A percentile compares a stretch with the other conserved stretches of the same genome.
Conservation (phyloP, 2,113 vertebrate species). For the Mixornis gularis region DNA sequence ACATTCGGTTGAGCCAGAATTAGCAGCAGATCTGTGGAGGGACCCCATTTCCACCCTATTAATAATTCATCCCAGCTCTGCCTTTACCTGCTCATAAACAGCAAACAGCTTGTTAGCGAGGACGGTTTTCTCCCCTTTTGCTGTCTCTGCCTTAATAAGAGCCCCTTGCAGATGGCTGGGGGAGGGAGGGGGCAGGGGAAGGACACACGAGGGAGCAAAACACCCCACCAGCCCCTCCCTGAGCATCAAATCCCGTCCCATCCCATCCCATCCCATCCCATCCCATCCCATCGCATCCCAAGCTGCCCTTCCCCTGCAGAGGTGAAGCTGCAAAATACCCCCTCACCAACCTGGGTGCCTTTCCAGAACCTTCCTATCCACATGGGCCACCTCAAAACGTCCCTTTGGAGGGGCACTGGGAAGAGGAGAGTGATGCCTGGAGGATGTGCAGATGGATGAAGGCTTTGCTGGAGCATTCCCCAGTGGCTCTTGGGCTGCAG, state of each 20-base stretch:
- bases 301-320: neutral
- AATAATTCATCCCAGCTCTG: conserved; percentile 79
- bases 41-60: conserved; percentile 74
- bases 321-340: neutral
- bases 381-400: fast-evolving
- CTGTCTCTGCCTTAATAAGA: conserved; percentile 20
- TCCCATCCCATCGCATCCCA: fast-evolving
- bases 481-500: neutral
- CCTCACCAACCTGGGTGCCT: fast-evolving
- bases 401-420: neutral
- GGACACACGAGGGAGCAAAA: fast-evolving
- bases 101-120: conserved; percentile 76
- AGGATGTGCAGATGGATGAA: neutral
- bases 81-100: conserved; percentile 79
- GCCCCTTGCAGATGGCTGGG: neutral
- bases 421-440: neutral
- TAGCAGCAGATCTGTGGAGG: conserved; percentile 63
- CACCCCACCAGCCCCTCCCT: neutral
- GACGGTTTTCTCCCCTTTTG: conserved; percentile 20
- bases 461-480: neutral
- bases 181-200: neutral
- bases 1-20: conserved; percentile 56
- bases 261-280: neutral
- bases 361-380: neutral
- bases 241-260: neutral